These are phyloP conservation scores for Oreochromis aureus DNA, from an alignment of 2,113 vertebrate species.

Conservation along the genomic window DNA sequence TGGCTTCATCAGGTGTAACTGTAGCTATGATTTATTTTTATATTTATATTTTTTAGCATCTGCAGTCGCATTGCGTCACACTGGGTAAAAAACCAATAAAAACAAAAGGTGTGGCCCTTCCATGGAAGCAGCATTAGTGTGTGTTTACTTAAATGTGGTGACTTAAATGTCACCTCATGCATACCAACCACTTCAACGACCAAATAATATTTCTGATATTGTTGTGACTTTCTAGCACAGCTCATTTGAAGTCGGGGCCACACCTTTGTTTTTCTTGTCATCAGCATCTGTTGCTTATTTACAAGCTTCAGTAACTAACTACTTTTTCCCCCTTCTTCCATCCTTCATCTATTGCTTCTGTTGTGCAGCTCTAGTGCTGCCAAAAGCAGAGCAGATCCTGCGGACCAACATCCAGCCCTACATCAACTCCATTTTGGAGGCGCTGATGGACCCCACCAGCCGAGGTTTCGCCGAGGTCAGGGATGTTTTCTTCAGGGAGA, in stretches of 20 bases:
- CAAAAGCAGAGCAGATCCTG: constrained; percentile 87
- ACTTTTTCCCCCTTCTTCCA: background rate
- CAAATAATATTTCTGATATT: background rate
- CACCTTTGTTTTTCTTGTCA: background rate
- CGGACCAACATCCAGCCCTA: constrained; percentile 88
- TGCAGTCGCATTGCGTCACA: background rate
- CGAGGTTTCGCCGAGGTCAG: constrained; percentile 90
- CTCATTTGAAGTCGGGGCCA: background rate
- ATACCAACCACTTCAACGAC: background rate
- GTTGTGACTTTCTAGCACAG: background rate
- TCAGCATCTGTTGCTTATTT: too few relatives aligned
- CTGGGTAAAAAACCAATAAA: background rate
- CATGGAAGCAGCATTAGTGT: background rate
- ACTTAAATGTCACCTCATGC: background rate
- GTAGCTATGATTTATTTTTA: background rate
- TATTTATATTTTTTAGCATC: background rate
- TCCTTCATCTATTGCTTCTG: background rate
- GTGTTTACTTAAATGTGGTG: too few relatives aligned
- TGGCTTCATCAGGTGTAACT: background rate
- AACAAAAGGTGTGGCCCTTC: background rate
- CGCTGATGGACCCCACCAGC: constrained; percentile 94
- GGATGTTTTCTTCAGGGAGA: constrained; percentile 90
- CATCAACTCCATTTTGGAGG: constrained; percentile 92
- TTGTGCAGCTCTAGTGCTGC: constrained; percentile 78
- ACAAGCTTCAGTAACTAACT: background rate